Conservation (phyloP, 2,888 invertebrate genomes). For the Tetanocera ferruginea region DNA sequence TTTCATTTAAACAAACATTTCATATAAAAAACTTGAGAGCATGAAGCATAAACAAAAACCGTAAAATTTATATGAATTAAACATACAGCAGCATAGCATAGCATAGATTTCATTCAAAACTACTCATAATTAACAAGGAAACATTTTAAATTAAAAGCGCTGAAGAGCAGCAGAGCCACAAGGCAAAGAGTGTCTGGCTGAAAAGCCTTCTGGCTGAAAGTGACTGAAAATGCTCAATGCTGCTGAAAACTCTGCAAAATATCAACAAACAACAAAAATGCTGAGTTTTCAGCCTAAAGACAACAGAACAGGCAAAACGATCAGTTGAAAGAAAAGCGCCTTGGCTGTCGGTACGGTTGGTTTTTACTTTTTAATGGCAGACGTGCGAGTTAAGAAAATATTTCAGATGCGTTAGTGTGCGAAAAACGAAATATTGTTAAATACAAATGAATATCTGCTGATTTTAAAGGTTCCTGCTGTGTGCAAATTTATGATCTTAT, state of each 20-base stretch:
- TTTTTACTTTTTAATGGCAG: background rate
- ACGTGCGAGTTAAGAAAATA: background rate
- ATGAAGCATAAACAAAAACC: no score
- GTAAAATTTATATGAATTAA: background rate
- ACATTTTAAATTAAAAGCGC: background rate
- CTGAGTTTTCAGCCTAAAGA: background rate
- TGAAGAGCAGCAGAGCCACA: background rate
- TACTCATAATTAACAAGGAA: background rate
- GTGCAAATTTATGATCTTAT: background rate
- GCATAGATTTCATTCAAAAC: background rate
- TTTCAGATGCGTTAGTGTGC: conserved; percentile 2
- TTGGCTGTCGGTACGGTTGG: conserved; percentile 7
- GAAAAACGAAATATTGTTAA: background rate
- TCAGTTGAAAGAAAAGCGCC: conserved; percentile 21
- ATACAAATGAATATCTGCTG: background rate
- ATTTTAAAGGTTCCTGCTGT: background rate
- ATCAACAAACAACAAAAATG: background rate
- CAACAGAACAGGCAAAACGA: background rate
- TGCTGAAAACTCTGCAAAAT: background rate
- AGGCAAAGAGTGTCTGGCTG: background rate
- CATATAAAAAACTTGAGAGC: no score
- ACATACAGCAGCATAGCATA: no score
- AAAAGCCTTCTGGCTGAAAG: background rate
- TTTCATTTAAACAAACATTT: no score
- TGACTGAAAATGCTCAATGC: background rate